Evolutionary conservation across 2,888 invertebrate species (phyloP), one percentile per base, ranked within the genome.

Genomic region (Drosophila antonietae): DNA sequence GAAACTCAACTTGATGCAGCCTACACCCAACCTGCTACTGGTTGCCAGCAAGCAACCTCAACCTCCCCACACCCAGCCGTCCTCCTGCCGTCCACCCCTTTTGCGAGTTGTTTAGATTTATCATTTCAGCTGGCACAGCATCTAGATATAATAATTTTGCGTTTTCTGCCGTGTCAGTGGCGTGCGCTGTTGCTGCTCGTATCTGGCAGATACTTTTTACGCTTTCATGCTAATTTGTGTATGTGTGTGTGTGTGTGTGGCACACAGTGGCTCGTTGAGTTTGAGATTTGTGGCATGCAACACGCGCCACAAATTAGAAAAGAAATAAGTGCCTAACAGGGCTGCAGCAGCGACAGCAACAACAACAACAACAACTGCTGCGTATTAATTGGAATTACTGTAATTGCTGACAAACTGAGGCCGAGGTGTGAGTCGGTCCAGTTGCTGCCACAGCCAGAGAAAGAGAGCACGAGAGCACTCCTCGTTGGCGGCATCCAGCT

Each of bases 281-380:
- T 76, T 73, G 59, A 67, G 78, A 76, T 80, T 80, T 84, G 88
- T 90, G 85, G 89, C 91, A 91, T 91, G 90, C 88, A 90, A 89
- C 91, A 91, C 91, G 91, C 91, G 91, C 91, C 91, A 88, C 91
- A 91, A 90, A 89, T 90, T 89, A 87, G 79, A 83, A 83, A 82
- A 31, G 39, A 80, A 65, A 81, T 81, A 81, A 81, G 73, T 78
- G 81, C 67, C 63, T 55, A 28, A 28, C 58, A 59, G 28, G 44
- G 47, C 53, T 23, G 33, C 12, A 14, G 46, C 44, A 44, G 20
- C 10, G 20, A 46, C 23, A 46, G 23, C 20, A 23, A 23, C 44
- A 20, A 10, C 28, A 47, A 31, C 47, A 15, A n/a, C 31, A n/a
- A 47, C 23, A 46, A 46, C 83, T 80, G 66, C 80, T 71, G 73